Conservation (phyloP, 2,888 invertebrate genomes). For the Glyphotaelius pellucidus region DNA sequence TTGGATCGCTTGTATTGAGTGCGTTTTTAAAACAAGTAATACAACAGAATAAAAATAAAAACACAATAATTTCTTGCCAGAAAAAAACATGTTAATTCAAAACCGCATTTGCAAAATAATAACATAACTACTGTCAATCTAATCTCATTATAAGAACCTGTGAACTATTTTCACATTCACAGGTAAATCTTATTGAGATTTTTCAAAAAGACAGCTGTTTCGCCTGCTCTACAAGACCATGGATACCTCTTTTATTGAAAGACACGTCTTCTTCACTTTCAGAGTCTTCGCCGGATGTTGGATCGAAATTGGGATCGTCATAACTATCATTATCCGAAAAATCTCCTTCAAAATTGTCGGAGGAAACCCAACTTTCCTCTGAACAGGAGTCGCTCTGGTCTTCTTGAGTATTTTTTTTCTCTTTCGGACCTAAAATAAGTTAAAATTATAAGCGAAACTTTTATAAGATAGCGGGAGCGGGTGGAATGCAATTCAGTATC, state of each 20-base stretch:
- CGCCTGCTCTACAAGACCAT: not conserved
- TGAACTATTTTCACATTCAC: not conserved
- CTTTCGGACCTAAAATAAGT: slow-evolving; percentile 2
- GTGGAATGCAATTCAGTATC: not conserved
- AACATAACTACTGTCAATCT: not conserved
- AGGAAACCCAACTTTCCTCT: not conserved
- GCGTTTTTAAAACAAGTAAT: not conserved
- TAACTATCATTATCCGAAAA: slow-evolving; percentile 2
- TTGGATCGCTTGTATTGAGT: too few species aligned
- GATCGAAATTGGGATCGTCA: not conserved
- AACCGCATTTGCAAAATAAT: not conserved
- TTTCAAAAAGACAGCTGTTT: not conserved
- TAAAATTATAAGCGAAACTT: not conserved
- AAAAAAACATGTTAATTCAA: not conserved
- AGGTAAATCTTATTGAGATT: not conserved
- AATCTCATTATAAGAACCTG: not conserved
- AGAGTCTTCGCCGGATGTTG: not conserved
- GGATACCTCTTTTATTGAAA: slow-evolving; percentile 2
- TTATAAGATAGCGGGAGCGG: not conserved
- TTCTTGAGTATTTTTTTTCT: not conserved
- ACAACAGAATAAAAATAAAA: not conserved
- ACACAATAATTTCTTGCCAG: not conserved
- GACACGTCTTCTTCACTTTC: not conserved
- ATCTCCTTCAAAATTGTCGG: not conserved
- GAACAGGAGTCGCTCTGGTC: not conserved